Percentiles rank a stretch among this genome's conserved stretches.
Conservation (phyloP, 64 coral and sea anemone genomes). For the Hydrozoanthus tunicans region DNA sequence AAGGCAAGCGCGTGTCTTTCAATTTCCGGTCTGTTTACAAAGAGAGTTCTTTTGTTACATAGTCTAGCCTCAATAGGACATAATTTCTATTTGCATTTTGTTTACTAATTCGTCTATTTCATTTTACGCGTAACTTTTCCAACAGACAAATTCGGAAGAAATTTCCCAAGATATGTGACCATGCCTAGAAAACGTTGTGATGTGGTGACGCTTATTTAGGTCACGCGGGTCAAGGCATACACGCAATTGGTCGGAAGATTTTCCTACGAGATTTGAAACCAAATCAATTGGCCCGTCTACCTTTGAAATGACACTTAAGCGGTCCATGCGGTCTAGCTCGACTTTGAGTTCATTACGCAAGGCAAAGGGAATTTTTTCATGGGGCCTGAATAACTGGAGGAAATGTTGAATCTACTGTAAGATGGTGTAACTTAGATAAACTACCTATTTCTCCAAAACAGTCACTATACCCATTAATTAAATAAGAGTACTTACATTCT, state of each 20-base stretch:
- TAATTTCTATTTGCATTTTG: no score
- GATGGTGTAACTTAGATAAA: slow-evolving; percentile 38
- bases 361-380: slow-evolving; percentile 4
- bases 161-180: slow-evolving; percentile 13
- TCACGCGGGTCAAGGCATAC: no score
- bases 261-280: slow-evolving; percentile 45
- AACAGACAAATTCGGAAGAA: no score
- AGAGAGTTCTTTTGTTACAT: no score
- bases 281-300: slow-evolving; percentile 53
- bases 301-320: slow-evolving; percentile 25
- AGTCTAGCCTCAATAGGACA: no score
- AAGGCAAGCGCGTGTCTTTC: no score
- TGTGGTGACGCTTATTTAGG: slow-evolving; percentile 25
- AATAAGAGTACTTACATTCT: slow-evolving; percentile 46
- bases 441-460: slow-evolving; percentile 26
- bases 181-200: not conserved
- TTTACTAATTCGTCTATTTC: no score
- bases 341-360: slow-evolving; percentile 2
- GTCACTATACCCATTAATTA: not conserved
- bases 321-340: slow-evolving; percentile 30
- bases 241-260: not conserved
- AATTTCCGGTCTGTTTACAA: no score
- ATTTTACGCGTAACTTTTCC: no score
- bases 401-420: slow-evolving; percentile 5
- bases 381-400: slow-evolving; percentile 2